Conservation (phyloP, 2,113 vertebrate species). For the Parotia lawesii region DNA sequence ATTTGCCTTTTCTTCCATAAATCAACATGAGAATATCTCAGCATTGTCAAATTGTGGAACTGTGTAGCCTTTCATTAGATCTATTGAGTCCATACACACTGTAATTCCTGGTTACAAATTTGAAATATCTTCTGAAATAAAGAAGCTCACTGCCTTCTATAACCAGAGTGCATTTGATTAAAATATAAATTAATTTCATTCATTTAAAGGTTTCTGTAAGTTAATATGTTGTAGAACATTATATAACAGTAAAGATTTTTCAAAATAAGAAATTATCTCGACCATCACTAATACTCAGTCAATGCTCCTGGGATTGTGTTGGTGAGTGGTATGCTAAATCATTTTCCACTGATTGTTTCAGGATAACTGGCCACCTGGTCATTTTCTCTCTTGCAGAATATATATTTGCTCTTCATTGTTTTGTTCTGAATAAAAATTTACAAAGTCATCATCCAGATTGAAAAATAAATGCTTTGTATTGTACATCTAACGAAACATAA, state of each 20-base stretch:
- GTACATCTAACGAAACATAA: not conserved
- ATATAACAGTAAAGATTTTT: not conserved
- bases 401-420: not conserved
- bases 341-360: not conserved
- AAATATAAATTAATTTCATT: not conserved
- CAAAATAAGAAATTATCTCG: not conserved
- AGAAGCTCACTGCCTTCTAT: not conserved
- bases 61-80: constrained; percentile 22
- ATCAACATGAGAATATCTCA: not conserved
- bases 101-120: constrained; percentile 12
- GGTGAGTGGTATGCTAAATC: not conserved
- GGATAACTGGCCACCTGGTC: not conserved
- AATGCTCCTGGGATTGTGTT: not conserved
- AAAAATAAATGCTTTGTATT: not conserved
- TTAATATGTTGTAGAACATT: not conserved
- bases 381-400: not conserved
- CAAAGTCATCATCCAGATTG: not conserved
- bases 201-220: not conserved
- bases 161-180: not conserved
- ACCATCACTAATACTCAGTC: not conserved
- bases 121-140: constrained; percentile 46
- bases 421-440: not conserved
- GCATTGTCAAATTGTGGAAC: not conserved
- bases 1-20: not conserved
- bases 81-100: not conserved